Percentiles rank a stretch among this genome's conserved stretches.
Evolutionary conservation across 23 tunicate species (phyloP).

Genomic region (Styela plicata): DNA sequence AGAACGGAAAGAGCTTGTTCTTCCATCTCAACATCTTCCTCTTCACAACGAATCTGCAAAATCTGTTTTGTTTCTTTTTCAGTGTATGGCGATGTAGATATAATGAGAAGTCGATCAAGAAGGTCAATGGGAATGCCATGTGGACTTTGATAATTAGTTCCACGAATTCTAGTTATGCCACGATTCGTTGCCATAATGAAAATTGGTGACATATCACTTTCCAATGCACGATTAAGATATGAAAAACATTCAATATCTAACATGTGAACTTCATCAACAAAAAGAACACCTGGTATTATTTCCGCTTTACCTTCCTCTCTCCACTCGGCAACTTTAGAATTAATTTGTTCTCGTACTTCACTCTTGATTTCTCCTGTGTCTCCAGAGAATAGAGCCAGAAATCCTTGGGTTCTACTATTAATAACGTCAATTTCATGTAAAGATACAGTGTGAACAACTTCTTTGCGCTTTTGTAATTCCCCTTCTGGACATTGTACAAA

Average conservation of each 20-base stretch:
- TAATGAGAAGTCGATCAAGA: constrained; percentile 79
- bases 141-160: constrained; percentile 88
- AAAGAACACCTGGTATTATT: constrained; percentile 93
- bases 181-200: constrained; percentile 97
- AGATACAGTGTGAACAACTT: constrained; percentile 97
- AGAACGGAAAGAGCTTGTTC: constrained; percentile 83
- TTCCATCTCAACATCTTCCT: constrained; percentile 98
- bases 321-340: constrained; percentile 97
- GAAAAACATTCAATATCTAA: constrained; percentile 97
- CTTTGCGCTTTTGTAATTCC: constrained; percentile 93
- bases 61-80: constrained; percentile 93
- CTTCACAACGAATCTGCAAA: constrained; percentile 77
- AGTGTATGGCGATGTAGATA: constrained; percentile 79
- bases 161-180: constrained; percentile 96
- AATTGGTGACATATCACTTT: constrained; percentile 95
- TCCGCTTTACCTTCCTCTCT: constrained; percentile 99
- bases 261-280: constrained; percentile 99
- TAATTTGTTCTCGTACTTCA: constrained; percentile 95
- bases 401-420: constrained; percentile 97
- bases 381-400: constrained; percentile 87
- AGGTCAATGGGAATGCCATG: constrained; percentile 96
- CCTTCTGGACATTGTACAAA: constrained; percentile 99
- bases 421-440: constrained; percentile 98
- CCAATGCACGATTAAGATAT: constrained; percentile 80
- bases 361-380: constrained; percentile 88